Conservation (phyloP, 2,888 invertebrate genomes). For the Leucophora obtusa region DNA sequence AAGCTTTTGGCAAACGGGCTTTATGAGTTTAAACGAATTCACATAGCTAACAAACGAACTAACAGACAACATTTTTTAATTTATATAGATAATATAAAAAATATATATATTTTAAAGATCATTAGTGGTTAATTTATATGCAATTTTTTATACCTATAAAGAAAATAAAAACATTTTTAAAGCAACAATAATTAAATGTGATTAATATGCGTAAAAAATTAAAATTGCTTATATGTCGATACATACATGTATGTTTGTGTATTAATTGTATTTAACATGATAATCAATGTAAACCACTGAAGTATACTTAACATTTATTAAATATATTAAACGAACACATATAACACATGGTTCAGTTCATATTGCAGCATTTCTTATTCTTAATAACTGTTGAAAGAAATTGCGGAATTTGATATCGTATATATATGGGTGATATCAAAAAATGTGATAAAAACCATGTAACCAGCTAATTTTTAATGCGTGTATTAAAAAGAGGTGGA, state of each 20-base stretch:
- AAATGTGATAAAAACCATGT: too few species aligned
- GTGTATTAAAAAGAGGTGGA: too few species aligned
- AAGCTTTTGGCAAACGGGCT: too few species aligned
- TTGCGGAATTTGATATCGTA: too few species aligned
- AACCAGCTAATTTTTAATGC: too few species aligned
- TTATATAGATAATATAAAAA: background rate
- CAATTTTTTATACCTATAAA: background rate
- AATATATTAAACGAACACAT: conserved; percentile 29
- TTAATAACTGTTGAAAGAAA: too few species aligned
- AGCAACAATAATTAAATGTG: background rate
- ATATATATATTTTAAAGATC: conserved; percentile 4
- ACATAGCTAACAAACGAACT: too few species aligned
- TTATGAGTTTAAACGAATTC: too few species aligned
- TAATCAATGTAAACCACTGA: conserved; percentile 43
- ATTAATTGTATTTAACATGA: background rate
- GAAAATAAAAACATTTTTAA: background rate
- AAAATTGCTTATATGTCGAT: background rate
- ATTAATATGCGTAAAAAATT: background rate
- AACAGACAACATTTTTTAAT: background rate
- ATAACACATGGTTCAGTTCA: too few species aligned
- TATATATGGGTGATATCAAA: too few species aligned
- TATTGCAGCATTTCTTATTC: too few species aligned
- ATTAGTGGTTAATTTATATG: conserved; percentile 16
- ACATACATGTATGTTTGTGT: background rate
- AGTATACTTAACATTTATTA: conserved; percentile 43